phyloP scores from a whole-genome alignment of 2,113 vertebrate species.

The Dunckerocampus dactyliophorus region DNA sequence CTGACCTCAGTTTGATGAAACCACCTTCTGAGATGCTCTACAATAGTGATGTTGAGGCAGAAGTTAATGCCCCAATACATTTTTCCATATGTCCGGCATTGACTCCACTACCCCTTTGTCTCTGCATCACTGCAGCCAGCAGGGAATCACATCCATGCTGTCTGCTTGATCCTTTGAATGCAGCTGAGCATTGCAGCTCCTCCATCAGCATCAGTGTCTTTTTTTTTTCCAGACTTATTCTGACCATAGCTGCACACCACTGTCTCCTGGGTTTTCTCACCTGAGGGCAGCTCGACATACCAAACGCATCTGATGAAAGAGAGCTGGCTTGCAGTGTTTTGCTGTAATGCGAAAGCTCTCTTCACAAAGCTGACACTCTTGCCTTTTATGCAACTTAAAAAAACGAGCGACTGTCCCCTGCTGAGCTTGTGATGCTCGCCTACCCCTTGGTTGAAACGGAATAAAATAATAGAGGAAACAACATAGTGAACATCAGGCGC shows the following conservation, averaged over 20 bases:
- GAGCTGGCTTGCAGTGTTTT: not conserved
- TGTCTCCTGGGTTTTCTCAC: constrained; percentile 29
- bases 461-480: constrained; percentile 15
- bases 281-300: constrained; percentile 6
- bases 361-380: constrained; percentile 2
- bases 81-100: not conserved
- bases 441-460: constrained; percentile 27
- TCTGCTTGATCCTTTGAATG: constrained; percentile 7
- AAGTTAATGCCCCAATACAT: not conserved
- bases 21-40: too few relatives aligned
- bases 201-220: constrained; percentile 18
- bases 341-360: not conserved
- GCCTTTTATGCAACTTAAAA: constrained; percentile 15
- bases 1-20: too few relatives aligned
- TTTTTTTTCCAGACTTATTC: constrained; percentile 23
- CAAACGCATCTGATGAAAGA: constrained; percentile 20
- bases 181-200: constrained; percentile 18
- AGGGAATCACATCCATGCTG: constrained; percentile 13
- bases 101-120: not conserved
- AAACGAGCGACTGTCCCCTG: constrained; percentile 15
- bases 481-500: constrained; percentile 14
- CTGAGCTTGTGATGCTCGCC: constrained; percentile 19
- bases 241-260: constrained; percentile 15
- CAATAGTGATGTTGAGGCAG: too few relatives aligned
- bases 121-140: not conserved